phyloP scores from a whole-genome alignment of 2,888 invertebrate genomes.

The Esperia sulphurella region DNA sequence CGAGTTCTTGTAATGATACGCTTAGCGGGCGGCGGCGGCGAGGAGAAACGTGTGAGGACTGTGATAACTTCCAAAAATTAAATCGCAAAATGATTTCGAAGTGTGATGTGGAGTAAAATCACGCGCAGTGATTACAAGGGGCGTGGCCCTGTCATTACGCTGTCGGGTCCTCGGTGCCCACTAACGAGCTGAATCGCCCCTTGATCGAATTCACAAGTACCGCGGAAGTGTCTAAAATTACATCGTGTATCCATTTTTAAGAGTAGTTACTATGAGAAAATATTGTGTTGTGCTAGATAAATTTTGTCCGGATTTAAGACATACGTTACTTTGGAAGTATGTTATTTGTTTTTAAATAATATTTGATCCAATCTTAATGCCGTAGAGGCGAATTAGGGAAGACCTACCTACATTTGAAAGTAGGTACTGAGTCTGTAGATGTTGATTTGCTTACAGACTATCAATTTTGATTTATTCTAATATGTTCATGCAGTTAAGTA shows the following conservation, averaged over 20 bases:
- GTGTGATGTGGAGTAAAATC: slow-evolving; percentile 70
- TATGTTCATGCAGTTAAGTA: too few relatives aligned
- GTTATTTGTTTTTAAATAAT: too few relatives aligned
- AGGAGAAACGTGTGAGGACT: slow-evolving; percentile 51
- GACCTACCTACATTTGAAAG: too few relatives aligned
- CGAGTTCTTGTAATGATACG: slow-evolving; percentile 59
- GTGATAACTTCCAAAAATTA: slow-evolving; percentile 61
- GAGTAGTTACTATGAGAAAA: too few relatives aligned
- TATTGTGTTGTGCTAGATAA: too few relatives aligned
- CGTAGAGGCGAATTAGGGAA: too few relatives aligned
- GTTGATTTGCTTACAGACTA: too few relatives aligned
- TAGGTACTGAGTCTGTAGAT: too few relatives aligned
- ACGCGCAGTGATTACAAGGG: slow-evolving; percentile 56
- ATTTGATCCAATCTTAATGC: too few relatives aligned
- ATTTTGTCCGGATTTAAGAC: too few relatives aligned
- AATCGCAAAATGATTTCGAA: slow-evolving; percentile 60
- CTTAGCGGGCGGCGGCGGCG: slow-evolving; percentile 43
- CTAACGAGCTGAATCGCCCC: slow-evolving; percentile 46
- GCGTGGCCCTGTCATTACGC: slow-evolving; percentile 65
- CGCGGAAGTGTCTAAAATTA: background rate
- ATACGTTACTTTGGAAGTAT: too few relatives aligned
- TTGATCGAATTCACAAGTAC: slow-evolving; percentile 3
- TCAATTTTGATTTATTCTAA: too few relatives aligned
- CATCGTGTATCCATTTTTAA: background rate
- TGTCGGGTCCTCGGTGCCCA: slow-evolving; percentile 37